These are phyloP conservation scores for Dicrostonyx torquatus DNA, from an alignment of 2,797 vertebrate genomes.

Conservation along the genomic window DNA sequence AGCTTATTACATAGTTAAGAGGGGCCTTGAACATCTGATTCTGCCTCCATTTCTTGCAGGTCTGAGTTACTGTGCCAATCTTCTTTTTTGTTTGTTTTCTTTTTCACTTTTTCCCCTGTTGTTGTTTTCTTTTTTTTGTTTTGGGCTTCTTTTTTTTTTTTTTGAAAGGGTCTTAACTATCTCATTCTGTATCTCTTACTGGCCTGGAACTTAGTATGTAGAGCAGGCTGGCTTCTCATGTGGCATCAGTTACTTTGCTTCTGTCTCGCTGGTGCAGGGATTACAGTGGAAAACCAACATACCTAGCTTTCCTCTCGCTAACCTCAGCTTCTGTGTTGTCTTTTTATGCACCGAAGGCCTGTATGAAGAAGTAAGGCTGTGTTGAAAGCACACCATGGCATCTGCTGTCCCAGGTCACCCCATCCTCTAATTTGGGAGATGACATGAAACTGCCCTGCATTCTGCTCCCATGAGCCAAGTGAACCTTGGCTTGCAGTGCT, in stretches of 20 bases:
- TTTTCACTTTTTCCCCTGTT: not conserved
- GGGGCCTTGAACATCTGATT: not conserved
- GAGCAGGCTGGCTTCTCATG: not conserved
- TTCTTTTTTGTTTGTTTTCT: not conserved
- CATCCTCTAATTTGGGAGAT: not conserved
- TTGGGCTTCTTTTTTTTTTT: not conserved
- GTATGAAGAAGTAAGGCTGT: not conserved
- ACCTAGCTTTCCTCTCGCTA: not conserved
- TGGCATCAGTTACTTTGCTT: not conserved
- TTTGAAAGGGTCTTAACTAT: not conserved
- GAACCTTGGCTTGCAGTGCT: not conserved
- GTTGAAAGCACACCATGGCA: not conserved
- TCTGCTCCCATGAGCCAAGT: not conserved
- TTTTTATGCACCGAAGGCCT: not conserved
- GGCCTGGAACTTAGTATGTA: not conserved
- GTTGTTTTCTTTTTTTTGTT: not conserved
- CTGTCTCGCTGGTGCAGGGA: not conserved
- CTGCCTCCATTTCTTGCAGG: not conserved
- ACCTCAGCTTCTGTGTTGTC: not conserved
- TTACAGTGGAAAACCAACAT: too few species aligned
- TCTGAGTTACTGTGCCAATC: not conserved
- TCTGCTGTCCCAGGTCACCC: not conserved
- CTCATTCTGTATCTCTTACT: not conserved
- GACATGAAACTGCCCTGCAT: not conserved
- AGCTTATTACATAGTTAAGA: not conserved